Conservation (phyloP, 2,113 vertebrate species). For the Saccopteryx leptura region DNA sequence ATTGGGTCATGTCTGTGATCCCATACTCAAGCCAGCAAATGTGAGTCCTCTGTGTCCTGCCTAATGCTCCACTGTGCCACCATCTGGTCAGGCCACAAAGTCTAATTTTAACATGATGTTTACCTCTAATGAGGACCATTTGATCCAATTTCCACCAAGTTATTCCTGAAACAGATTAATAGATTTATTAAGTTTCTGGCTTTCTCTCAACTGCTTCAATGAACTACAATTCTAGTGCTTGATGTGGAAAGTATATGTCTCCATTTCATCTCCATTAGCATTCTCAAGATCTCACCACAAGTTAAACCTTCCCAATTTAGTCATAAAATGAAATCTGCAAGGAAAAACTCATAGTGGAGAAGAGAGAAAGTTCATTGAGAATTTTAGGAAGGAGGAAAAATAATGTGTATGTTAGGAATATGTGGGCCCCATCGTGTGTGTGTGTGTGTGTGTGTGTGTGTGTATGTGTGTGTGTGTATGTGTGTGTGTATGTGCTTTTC, state of each 20-base stretch:
- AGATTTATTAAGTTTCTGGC: background rate
- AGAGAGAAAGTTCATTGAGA: background rate
- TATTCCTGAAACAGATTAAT: background rate
- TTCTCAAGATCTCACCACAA: background rate
- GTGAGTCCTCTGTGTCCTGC: too few species aligned
- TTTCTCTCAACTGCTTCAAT: background rate
- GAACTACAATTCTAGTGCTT: background rate
- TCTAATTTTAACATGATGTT: background rate
- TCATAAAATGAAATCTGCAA: background rate
- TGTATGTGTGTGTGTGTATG: too few species aligned
- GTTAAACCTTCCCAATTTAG: background rate
- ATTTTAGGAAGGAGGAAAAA: background rate
- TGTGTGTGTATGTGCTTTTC: background rate
- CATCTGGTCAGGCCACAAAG: background rate
- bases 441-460: background rate
- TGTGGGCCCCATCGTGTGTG: background rate
- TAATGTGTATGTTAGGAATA: background rate
- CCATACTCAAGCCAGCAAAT: too few species aligned
- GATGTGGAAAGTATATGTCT: background rate
- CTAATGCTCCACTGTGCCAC: too few species aligned
- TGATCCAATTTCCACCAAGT: background rate
- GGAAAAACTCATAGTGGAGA: background rate
- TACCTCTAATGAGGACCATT: background rate
- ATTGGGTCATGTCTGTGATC: too few species aligned
- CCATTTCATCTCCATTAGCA: background rate